Evolutionary conservation across 2,797 vertebrate genomes (phyloP).

Genomic region (Myripristis jacobus): DNA sequence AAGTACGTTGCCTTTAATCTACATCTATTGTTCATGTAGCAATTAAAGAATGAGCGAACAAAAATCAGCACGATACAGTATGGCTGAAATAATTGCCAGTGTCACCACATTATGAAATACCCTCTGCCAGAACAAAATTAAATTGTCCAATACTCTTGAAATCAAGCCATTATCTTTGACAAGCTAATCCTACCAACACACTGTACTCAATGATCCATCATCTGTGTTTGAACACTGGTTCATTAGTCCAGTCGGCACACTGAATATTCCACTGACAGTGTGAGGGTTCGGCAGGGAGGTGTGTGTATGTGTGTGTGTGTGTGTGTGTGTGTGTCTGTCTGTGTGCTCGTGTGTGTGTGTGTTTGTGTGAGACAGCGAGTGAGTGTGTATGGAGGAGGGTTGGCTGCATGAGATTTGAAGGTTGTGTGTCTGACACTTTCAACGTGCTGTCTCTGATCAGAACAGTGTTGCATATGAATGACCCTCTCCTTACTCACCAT

Average conservation of each 20-base stretch:
- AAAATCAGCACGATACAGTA: constrained; percentile 31
- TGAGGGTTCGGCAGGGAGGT: constrained; percentile 8
- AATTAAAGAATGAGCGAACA: constrained; percentile 48
- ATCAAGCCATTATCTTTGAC: constrained; percentile 66
- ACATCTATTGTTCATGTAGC: constrained; percentile 19
- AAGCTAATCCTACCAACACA: constrained; percentile 61
- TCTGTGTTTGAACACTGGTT: constrained; percentile 66
- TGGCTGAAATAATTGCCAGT: constrained; percentile 54
- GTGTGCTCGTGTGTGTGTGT: too few species aligned
- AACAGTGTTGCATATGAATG: constrained; percentile 73
- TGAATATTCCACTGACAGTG: constrained; percentile 40
- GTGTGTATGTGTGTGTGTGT: constrained; percentile 14
- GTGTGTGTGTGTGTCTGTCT: too few species aligned
- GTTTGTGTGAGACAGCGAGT: too few species aligned
- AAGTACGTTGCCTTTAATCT: constrained; percentile 34
- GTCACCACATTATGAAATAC: constrained; percentile 52
- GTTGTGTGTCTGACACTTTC: constrained; percentile 68
- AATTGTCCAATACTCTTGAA: constrained; percentile 58
- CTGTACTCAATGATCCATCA: constrained; percentile 64
- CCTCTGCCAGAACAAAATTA: constrained; percentile 56
- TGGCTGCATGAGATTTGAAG: constrained; percentile 62
- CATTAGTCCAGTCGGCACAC: constrained; percentile 55
- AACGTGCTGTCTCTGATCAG: constrained; percentile 61
- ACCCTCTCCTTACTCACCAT: constrained; percentile 50
- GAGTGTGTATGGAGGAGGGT: too few species aligned